Evolutionary conservation across 1,140 invertebrate genomes (phyloP).

Genomic region (Diorhabda elongata): DNA sequence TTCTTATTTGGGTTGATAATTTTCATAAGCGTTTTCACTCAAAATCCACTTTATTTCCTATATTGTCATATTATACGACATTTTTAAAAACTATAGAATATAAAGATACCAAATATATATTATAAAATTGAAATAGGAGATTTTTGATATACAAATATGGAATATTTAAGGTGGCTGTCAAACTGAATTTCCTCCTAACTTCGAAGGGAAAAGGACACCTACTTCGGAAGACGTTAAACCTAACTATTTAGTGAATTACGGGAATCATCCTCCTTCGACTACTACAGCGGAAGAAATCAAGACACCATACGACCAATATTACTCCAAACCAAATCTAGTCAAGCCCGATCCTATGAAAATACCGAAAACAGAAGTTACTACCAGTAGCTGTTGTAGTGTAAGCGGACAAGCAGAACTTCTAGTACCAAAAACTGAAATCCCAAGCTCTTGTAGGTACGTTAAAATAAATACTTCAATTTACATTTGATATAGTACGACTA

Average conservation of each 20-base stretch:
- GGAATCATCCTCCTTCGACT: slow-evolving; percentile 26
- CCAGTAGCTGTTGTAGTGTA: slow-evolving; percentile 52
- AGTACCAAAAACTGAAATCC: slow-evolving; percentile 59
- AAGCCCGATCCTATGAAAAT: slow-evolving; percentile 57
- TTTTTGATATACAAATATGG: background rate
- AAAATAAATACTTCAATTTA: background rate
- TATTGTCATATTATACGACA: too few species aligned
- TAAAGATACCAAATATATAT: too few species aligned
- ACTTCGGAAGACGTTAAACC: slow-evolving; percentile 44
- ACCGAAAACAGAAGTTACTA: slow-evolving; percentile 52
- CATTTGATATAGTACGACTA: background rate
- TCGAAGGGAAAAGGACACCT: slow-evolving; percentile 36
- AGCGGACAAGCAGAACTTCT: slow-evolving; percentile 50
- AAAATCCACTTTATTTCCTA: too few species aligned
- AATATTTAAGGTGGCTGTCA: slow-evolving; percentile 28
- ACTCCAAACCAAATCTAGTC: slow-evolving; percentile 48
- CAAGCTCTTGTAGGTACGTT: slow-evolving; percentile 23
- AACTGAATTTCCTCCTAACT: slow-evolving; percentile 37
- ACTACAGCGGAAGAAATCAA: slow-evolving; percentile 27
- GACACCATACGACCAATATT: slow-evolving; percentile 49
- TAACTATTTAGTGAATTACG: slow-evolving; percentile 38
- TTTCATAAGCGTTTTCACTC: too few species aligned
- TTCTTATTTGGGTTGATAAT: too few species aligned
- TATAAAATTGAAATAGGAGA: background rate
- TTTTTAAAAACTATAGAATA: too few species aligned